phyloP scores from a whole-genome alignment of 2,797 vertebrate species.

The Luscinia megarhynchos region DNA sequence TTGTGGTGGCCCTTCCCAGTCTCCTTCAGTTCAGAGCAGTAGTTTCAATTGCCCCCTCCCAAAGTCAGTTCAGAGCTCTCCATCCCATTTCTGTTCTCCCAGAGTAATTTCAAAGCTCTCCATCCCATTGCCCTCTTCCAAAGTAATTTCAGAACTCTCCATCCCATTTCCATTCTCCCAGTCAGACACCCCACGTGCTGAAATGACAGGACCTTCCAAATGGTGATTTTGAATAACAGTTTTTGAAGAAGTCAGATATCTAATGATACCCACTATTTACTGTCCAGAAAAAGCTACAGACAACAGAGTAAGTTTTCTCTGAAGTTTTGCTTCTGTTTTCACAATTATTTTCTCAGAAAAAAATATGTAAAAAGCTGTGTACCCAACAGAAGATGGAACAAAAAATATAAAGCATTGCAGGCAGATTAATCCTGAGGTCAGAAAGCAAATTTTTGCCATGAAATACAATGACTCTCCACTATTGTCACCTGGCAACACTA shows the following conservation, averaged over 20 bases:
- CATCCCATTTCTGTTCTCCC: background rate
- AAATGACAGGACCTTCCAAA: background rate
- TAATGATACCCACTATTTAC: background rate
- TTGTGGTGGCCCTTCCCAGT: background rate
- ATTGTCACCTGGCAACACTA: background rate
- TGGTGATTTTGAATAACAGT: background rate
- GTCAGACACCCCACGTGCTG: background rate
- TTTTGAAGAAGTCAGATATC: background rate
- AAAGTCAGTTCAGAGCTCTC: background rate
- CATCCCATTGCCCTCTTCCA: background rate
- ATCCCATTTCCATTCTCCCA: background rate
- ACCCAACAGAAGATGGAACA: background rate
- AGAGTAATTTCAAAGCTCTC: background rate
- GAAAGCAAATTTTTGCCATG: background rate
- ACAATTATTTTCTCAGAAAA: background rate
- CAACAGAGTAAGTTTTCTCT: background rate
- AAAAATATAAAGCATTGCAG: slow-evolving; percentile 6
- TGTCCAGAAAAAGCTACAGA: background rate
- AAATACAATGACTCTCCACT: background rate
- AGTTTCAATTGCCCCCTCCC: background rate
- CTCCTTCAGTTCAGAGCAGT: background rate
- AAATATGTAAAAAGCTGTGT: background rate
- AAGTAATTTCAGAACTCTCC: background rate
- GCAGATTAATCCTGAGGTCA: slow-evolving; percentile 37
- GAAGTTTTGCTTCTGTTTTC: background rate